Base-by-base conservation (phyloP, 2,888 invertebrate genomes). In the Dasypogon diadema region DNA sequence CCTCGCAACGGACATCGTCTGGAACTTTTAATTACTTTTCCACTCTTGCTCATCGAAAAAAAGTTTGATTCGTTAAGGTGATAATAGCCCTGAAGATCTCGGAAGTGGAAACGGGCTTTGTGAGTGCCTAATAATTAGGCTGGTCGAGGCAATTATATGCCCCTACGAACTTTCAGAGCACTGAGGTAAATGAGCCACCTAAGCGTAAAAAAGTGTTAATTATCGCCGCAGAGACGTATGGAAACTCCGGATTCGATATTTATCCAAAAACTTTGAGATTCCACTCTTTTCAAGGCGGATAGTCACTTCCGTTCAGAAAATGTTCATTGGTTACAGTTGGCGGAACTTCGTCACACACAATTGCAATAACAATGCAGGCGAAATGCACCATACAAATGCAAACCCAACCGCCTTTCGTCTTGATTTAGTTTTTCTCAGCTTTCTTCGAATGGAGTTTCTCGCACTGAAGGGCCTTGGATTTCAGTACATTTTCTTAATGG, bases 161-260 rank as follows among this genome's bases (percentile, higher is more conserved):
- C 30, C 8, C 30, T 8, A 30, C 4, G 3, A 30, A 30, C 12
- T 6, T 46, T 30, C 58, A 55, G 10, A 16, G 14, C 24, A 58
- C n/a, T n/a, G n/a, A 34, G 30, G 58, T 24, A 26, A 58, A 58
- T 34, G 26, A 58, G 30, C 58, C 26, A 24, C n/a, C 58, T 58
- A 26, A 58, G 58, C 58, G 58, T 58, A 58, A 58, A 58, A 58
- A 58, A 34, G 58, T 26, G 58, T 30, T 58, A 58, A 58, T 58
- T 58, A 58, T 2, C 34, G 24, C 16, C n/a, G 30, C 26, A 30
- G 16, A 30, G 34, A 30, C 16, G n/a, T 26, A 6, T 10, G 6
- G 30, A 8, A 30, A 3, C 30, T 5, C 24, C 2, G 24, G 26
- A n/a, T 5, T 30, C n/a, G 26, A 58, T 58, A 58, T 58, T 26